phyloP scores from a whole-genome alignment of 2,888 invertebrate species.

The Coelopa pilipes region DNA sequence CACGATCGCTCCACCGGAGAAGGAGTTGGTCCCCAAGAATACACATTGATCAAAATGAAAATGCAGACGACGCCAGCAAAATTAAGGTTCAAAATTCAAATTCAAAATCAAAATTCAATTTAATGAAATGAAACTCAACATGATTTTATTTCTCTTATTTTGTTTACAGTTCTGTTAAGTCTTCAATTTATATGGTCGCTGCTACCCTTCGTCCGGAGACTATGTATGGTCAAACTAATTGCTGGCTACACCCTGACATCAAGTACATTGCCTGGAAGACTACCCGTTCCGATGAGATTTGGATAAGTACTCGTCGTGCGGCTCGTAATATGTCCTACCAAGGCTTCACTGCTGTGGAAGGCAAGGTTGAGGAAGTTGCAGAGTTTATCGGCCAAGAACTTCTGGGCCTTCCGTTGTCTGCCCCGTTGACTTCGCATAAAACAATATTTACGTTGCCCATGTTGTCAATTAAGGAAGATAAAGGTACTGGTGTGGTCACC shows the following conservation, averaged over 20 bases:
- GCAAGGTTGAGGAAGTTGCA: constrained; percentile 77
- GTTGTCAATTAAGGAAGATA: constrained; percentile 97
- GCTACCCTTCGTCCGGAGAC: constrained; percentile 99
- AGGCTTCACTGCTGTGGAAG: constrained; percentile 85
- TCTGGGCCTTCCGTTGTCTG: constrained; percentile 83
- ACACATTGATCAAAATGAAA: constrained; percentile 95
- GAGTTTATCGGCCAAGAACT: constrained; percentile 81
- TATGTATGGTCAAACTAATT: constrained; percentile 99
- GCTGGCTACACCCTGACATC: constrained; percentile 97
- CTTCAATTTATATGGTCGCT: constrained; percentile 77
- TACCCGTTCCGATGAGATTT: constrained; percentile 77
- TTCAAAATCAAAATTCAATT: background rate
- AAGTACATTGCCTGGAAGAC: constrained; percentile 88
- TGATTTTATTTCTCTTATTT: background rate
- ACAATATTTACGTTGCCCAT: constrained; percentile 94
- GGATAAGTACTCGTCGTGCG: constrained; percentile 86
- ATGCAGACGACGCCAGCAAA: constrained; percentile 71
- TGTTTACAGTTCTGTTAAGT: constrained; percentile 52
- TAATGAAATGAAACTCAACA: background rate
- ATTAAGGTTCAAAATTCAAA: constrained; percentile 75
- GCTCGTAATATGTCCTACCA: constrained; percentile 97
- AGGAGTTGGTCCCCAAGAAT: constrained; percentile 98
- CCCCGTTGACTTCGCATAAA: constrained; percentile 86
- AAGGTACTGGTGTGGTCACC: constrained; percentile 97
- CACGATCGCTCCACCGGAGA: constrained; percentile 97